Evolutionary conservation across 2,888 invertebrate genomes (phyloP), one percentile per base, ranked within the genome.

Genomic region (Pyrgus malvae): DNA sequence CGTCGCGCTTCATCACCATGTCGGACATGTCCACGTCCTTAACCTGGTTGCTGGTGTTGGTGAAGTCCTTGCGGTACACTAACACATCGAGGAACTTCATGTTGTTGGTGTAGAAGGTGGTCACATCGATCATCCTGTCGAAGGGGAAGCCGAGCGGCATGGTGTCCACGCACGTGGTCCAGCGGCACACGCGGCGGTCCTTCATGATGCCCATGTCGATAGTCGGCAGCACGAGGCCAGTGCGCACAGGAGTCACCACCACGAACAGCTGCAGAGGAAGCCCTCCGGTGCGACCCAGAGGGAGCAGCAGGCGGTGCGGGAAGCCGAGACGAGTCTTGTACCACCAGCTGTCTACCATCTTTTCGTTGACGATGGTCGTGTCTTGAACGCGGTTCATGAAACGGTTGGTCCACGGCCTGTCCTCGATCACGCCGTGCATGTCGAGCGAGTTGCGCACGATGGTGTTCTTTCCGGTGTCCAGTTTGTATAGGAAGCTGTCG

Each of bases 81-180:
- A 86, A 70, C 46, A 93, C 90, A 71, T 94, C 93, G 61, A 91
- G 78, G 83, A 93, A 92, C 79, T 90, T 91, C 83, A 93, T 93
- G 86, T 95, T 95, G 63, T 90, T 91, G 14, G 93, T 92, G 69
- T 87, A 90, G 91, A 93, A 94, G 60, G 76, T 69, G 42, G 86
- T 82, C 62, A 91, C 83, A 55, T 92, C 87, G 69, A 94, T 91
- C 27, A 83, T 84, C 61, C 94, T 92, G 80, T 96, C 95, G 87
- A 96, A 93, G 63, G 96, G 96, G 91, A 92, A 96, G 57, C 94
- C 95, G 64, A 93, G 88, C 1, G 95, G 92, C 74, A 91, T 91
- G 44, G 87, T 91, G 78, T 95, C 95, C 61, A 93, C 79, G 60
- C 88, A 90, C 5, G 79, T 84, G 67, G 91, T 75, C 75, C 91